Base-by-base conservation (phyloP, 1,140 invertebrate genomes). In the Meloidogyne hapla region DNA sequence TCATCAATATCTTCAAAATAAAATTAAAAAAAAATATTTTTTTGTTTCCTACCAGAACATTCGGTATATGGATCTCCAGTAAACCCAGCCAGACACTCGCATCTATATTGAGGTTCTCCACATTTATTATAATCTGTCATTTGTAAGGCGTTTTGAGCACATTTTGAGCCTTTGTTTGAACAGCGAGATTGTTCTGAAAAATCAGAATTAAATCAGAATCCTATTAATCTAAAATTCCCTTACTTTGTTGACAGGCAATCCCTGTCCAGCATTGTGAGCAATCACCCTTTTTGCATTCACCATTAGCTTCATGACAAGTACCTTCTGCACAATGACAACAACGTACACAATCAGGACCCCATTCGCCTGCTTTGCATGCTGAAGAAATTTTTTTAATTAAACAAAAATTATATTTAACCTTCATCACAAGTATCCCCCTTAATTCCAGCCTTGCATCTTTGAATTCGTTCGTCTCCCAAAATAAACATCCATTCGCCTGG, bases 1-100 rank as follows among this genome's bases (percentile, higher is more conserved):
- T 97, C 95, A 82, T 97, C 94, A 45, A 96, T 92, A 88, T 96
- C 94, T 91, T 48, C 8, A 84, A 83, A 85, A n/a, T n/a, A n/a
- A 81, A 75, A 71, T 75, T 48, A 15, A 15, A 33, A 15, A 75
- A 9, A 33, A 61, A 33, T 48, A 1, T 68, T 21, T 25, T 33
- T 69, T 69, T 38, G 2, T 23, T 15, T 69, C 76, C 28, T 61
- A 86, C 83, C 84, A 33, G 70, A n/a, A 61, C 84, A 86, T 33
- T 78, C 69, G 15, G 65, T 73, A 23, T 76, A 67, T 2, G 85
- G 82, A 74, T 87, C 82, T 21, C 85, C 85, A 38, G 78, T 70
- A 77, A 79, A 86, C 13, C 85, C 85, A 26, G 78, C 61, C 25
- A 86, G 75, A 72, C 85, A 86, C 65, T 87, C 83, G 69, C 85